Percentiles rank a stretch among this genome's conserved stretches.
Evolutionary conservation across 2,888 invertebrate species (phyloP).

Genomic region (Sepiola atlantica): DNA sequence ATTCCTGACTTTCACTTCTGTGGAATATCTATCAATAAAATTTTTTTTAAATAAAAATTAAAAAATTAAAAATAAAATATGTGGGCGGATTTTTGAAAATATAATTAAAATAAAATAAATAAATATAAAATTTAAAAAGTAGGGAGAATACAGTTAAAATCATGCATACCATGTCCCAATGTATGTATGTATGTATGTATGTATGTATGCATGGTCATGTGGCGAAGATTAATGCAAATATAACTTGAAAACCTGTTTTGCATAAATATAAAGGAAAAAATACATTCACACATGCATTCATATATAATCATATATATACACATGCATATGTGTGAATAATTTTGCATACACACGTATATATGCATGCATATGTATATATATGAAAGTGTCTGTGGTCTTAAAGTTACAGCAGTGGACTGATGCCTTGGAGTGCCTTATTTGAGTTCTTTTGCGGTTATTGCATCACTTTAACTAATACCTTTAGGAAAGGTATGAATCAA

Average conservation of each 20-base stretch:
- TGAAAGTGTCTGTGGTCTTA: no score
- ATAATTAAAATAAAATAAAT: neutral
- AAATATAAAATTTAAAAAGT: neutral
- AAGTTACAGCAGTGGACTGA: no score
- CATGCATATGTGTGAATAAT: neutral
- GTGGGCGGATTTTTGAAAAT: no score
- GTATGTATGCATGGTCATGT: neutral
- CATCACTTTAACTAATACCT: no score
- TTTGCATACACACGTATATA: neutral
- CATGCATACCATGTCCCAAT: neutral
- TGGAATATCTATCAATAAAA: neutral
- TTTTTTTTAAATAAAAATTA: no score
- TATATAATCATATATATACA: neutral
- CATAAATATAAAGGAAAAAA: neutral
- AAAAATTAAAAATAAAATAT: neutral
- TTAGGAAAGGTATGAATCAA: no score
- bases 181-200: neutral
- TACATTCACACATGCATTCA: neutral
- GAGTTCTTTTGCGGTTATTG: no score
- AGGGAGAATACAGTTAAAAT: neutral
- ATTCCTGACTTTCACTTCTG: constrained; percentile 6
- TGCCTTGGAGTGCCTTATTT: no score
- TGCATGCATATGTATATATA: neutral
- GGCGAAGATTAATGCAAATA: neutral
- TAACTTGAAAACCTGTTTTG: neutral